These are phyloP conservation scores for Amia ocellicauda DNA, from an alignment of 2,113 vertebrate genomes.

Conservation along the genomic window DNA sequence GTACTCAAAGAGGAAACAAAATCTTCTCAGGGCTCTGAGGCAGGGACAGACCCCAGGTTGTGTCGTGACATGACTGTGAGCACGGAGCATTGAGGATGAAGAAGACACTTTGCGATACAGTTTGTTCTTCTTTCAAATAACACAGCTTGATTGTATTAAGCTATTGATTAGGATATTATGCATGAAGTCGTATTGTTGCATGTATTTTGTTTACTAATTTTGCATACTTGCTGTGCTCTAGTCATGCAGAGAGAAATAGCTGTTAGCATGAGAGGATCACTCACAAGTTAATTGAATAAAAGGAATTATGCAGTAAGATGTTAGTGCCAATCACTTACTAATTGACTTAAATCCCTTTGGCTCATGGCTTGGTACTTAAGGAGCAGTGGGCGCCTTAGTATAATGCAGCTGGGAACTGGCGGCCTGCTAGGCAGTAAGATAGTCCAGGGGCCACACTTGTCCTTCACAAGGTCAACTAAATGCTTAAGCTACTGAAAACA, in stretches of 20 bases:
- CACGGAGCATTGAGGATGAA: too few species aligned
- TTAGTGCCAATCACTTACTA: slow-evolving; percentile 17
- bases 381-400: neutral
- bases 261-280: neutral
- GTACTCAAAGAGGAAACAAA: neutral
- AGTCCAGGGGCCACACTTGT: too few species aligned
- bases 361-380: neutral
- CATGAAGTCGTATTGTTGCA: too few species aligned
- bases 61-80: neutral
- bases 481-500: too few species aligned
- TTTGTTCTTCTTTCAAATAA: neutral
- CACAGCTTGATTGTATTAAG: too few species aligned
- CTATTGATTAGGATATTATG: too few species aligned
- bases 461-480: too few species aligned
- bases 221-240: too few species aligned
- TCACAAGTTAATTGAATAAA: neutral
- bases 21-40: slow-evolving; percentile 6
- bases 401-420: neutral
- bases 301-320: slow-evolving; percentile 11
- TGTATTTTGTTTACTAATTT: too few species aligned
- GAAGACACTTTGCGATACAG: too few species aligned
- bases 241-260: too few species aligned
- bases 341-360: slow-evolving; percentile 22
- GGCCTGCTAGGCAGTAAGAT: too few species aligned
- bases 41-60: slow-evolving; percentile 7